These are phyloP conservation scores for Chaetophractus vellerosus DNA, from an alignment of 2,797 vertebrate genomes.

Conservation along the genomic window DNA sequence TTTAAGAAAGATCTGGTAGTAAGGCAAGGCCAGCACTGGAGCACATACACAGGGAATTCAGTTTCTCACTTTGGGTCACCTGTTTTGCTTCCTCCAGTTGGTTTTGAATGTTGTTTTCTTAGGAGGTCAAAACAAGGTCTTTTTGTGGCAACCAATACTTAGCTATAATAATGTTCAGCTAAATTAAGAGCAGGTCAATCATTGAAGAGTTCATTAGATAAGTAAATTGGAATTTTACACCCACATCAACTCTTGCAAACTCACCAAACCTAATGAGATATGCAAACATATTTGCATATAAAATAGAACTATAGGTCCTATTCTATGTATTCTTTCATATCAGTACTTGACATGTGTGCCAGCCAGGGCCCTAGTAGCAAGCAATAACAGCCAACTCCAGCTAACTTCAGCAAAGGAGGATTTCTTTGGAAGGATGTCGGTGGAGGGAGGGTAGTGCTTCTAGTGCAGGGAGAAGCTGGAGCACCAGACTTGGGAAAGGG, in stretches of 20 bases:
- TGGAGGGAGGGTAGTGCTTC: background rate
- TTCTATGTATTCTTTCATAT: background rate
- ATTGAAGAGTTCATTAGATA: slow-evolving; percentile 73
- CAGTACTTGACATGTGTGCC: background rate
- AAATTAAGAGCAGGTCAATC: slow-evolving; percentile 69
- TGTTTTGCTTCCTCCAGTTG: slow-evolving; percentile 62
- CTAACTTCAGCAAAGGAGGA: slow-evolving; percentile 7
- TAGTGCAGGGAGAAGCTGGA: background rate
- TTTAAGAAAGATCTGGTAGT: slow-evolving; percentile 17
- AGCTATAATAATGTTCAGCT: slow-evolving; percentile 71
- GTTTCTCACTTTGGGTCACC: slow-evolving; percentile 23
- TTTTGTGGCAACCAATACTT: slow-evolving; percentile 67
- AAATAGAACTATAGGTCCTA: background rate
- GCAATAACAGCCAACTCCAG: background rate
- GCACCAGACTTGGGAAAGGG: background rate
- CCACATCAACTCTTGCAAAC: slow-evolving; percentile 65
- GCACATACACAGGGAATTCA: slow-evolving; percentile 59
- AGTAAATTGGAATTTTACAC: slow-evolving; percentile 77
- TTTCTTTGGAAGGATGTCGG: background rate
- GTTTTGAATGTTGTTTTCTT: slow-evolving; percentile 56
- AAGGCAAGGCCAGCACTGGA: slow-evolving; percentile 52
- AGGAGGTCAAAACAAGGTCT: slow-evolving; percentile 77
- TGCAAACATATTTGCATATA: background rate
- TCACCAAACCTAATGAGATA: slow-evolving; percentile 74
- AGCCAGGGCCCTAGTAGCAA: background rate